Evolutionary conservation across 2,113 vertebrate genomes (phyloP), one percentile per base, ranked within the genome.

Genomic region (Perca flavescens): DNA sequence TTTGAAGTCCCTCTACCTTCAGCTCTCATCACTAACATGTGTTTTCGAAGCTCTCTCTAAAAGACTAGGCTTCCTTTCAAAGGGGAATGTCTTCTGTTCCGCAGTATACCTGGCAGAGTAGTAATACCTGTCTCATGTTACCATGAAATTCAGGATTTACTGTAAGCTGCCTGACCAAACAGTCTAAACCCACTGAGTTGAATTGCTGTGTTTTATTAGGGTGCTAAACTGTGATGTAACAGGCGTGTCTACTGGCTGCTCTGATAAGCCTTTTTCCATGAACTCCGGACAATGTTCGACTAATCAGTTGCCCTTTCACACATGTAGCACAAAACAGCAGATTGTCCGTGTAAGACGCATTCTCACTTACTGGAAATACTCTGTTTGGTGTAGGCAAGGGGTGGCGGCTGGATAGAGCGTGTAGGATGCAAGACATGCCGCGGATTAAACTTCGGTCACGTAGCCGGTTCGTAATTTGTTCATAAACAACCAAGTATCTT

Each of bases 51-150:
- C 36, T 79, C 10, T 31, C 34, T 25, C 57, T 6, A 36, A 50
- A 72, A 64, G 7, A 34, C 34, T 13, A 6, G 50, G 53, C n/a
- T 61, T 76, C 58, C 56, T 61, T 80, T 90, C 62, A 72, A 79
- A 86, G 83, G 53, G 57, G 40, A 25, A 66, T 4, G 21, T 50
- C 49, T 74, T 25, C 12, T 21, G 43, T 28, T 40, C 75, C 6
- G 5, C 70, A 66, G 81, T 64, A 66, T 49, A 85, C 83, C 75
- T 86, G 78, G 43, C 62, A 72, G 28, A 72, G 60, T 3, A 7
- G 67, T 61, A 87, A 66, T 77, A 86, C 88, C 75, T 84, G 54
- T 74, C 70, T 85, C 19, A 50, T 82, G 66, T 79, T 68, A 31
- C 16, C n/a, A n/a, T 10, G 9, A 79, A 77, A 82, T 77, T 80